Base-by-base conservation (phyloP, 2,113 vertebrate genomes). In the Limanda limanda region DNA sequence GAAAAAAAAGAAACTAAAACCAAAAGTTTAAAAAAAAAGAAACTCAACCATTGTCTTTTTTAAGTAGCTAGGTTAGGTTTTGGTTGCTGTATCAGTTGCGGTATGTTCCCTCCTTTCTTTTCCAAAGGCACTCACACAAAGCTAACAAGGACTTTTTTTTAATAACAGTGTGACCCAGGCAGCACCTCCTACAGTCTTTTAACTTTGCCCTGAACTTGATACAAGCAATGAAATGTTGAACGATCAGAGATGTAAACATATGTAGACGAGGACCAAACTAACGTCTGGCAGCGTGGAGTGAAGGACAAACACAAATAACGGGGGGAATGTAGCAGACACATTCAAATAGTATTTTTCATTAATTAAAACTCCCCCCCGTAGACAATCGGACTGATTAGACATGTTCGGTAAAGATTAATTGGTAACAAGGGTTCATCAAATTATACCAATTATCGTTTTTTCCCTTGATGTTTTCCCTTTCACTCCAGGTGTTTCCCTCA, bases 101-200 rank as follows among this genome's bases (percentile, higher is more conserved):
- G 56, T 74, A 54, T 40, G 62, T 87, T 76, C 69, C 68, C 70
- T 76, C 68, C 61, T 45, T 82, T 73, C 14, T 63, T 70, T 80
- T 54, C n/a, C 79, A 86, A 92, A 91, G 90, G 89, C 88, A 92
- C 88, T 70, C 73, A 88, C 73, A 88, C 59, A 83, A 67, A 82
- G 61, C 48, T 45, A 60, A 25, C 35, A 35, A 57, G 31, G 54
- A 63, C 58, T 54, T 61, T 37, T 75, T 61, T 42, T 35, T 48
- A 31, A 14, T 66, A 15, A 52, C 58, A 45, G 45, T 81, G 65
- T 71, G 63, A 85, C 56, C 48, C 56, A 80, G 64, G 81, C 73
- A 71, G 77, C 78, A 81, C 61, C 76, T 71, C 69, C 51, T 20
- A 63, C 70, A 59, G 70, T 65, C 68, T 60, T 72, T 71, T 70